phyloP scores from a whole-genome alignment of 2,888 invertebrate genomes.

The Ophraella communa region DNA sequence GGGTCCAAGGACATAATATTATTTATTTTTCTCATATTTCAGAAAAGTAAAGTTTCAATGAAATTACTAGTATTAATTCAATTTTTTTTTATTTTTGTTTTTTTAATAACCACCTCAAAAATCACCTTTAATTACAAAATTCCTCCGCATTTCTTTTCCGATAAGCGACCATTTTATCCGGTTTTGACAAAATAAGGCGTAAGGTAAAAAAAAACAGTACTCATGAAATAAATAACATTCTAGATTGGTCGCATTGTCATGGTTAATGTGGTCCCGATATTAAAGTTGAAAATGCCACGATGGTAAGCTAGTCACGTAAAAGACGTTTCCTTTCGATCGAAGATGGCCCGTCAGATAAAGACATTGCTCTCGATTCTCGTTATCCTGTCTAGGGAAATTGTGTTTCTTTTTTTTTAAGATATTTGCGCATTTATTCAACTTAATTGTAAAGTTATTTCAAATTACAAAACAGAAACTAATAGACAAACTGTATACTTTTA shows the following conservation, averaged over 20 bases:
- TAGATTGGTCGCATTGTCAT: slow-evolving; percentile 9
- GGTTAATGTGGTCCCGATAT: slow-evolving; percentile 19
- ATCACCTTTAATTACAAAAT: no score
- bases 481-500: no score
- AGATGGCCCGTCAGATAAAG: slow-evolving; percentile 50
- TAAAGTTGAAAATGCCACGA: slow-evolving; percentile 32
- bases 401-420: slow-evolving; percentile 39
- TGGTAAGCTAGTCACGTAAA: slow-evolving; percentile 53
- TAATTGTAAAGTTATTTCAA: neutral
- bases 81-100: no score
- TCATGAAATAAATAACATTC: slow-evolving; percentile 17
- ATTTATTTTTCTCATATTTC: no score
- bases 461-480: neutral
- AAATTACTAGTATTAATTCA: no score
- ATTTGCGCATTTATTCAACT: slow-evolving; percentile 19
- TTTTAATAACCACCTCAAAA: no score
- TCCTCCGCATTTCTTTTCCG: neutral
- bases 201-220: slow-evolving; percentile 5
- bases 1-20: no score
- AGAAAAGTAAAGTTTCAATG: no score
- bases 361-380: slow-evolving; percentile 52
- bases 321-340: slow-evolving; percentile 49
- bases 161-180: neutral
- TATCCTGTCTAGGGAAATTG: slow-evolving; percentile 51
- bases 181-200: neutral